Evolutionary conservation across 2,888 invertebrate genomes (phyloP).

Genomic region (Scaeva pyrastri): DNA sequence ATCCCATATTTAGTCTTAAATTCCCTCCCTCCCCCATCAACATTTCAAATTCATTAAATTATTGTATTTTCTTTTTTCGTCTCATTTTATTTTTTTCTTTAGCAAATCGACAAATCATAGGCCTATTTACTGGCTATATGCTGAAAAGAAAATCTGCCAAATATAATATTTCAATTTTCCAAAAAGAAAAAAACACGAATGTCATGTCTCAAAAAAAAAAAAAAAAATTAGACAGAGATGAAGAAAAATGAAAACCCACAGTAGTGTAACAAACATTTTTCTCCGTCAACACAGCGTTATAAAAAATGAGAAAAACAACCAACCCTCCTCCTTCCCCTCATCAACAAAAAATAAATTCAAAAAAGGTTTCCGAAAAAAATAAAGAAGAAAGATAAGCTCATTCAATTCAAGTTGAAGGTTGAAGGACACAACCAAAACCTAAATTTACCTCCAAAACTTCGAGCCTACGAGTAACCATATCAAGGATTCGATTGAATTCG

Average conservation of each 20-base stretch:
- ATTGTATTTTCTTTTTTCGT: conserved; percentile 6
- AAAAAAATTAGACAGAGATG: background rate
- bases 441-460: background rate
- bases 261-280: background rate
- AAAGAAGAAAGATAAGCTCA: background rate
- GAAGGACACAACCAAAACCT: conserved; percentile 32
- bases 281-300: background rate
- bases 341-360: background rate
- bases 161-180: conserved; percentile 44
- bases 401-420: conserved; percentile 18
- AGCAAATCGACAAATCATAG: conserved; percentile 62
- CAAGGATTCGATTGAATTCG: conserved; percentile 63
- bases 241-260: conserved; percentile 1
- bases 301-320: background rate
- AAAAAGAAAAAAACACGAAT: background rate
- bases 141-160: background rate
- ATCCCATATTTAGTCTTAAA: background rate
- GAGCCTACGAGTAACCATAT: conserved; percentile 6
- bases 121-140: conserved; percentile 2
- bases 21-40: background rate
- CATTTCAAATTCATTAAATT: conserved; percentile 30
- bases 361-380: background rate
- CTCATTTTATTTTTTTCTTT: background rate
- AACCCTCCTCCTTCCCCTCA: no score
- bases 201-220: conserved; percentile 4